Conservation (phyloP, 2,113 vertebrate genomes). For the Chauna torquata region DNA sequence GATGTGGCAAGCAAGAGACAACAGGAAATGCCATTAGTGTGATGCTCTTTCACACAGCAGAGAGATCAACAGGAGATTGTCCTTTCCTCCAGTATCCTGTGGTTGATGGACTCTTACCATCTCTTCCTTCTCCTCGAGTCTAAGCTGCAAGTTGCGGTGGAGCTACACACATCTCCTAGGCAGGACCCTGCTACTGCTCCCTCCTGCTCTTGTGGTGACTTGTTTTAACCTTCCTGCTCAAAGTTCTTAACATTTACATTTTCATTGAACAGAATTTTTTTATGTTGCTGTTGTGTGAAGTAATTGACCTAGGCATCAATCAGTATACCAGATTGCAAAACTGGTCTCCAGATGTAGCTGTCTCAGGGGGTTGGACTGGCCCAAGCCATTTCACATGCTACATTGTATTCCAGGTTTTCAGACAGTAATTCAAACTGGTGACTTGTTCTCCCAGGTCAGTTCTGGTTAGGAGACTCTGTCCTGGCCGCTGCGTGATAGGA, state of each 20-base stretch:
- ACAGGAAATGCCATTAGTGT: background rate
- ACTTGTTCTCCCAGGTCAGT: background rate
- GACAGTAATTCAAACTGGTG: background rate
- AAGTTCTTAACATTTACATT: background rate
- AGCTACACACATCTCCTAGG: background rate
- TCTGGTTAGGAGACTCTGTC: background rate
- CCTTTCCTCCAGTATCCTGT: background rate
- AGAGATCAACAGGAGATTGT: background rate
- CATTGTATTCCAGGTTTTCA: background rate
- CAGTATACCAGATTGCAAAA: background rate
- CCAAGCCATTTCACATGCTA: background rate
- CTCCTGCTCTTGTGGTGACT: background rate
- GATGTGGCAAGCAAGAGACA: background rate
- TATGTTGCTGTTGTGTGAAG: background rate
- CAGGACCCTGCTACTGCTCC: background rate
- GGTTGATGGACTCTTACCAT: background rate
- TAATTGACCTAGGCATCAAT: background rate
- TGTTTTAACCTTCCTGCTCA: background rate
- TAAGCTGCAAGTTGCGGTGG: background rate
- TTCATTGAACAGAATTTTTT: background rate
- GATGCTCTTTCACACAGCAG: background rate
- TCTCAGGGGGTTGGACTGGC: background rate
- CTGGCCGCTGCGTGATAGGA: background rate
- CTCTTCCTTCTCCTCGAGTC: background rate
- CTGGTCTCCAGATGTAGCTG: background rate